phyloP scores from a whole-genome alignment of 2,888 invertebrate species.

The Rugalucina vietnamica region DNA sequence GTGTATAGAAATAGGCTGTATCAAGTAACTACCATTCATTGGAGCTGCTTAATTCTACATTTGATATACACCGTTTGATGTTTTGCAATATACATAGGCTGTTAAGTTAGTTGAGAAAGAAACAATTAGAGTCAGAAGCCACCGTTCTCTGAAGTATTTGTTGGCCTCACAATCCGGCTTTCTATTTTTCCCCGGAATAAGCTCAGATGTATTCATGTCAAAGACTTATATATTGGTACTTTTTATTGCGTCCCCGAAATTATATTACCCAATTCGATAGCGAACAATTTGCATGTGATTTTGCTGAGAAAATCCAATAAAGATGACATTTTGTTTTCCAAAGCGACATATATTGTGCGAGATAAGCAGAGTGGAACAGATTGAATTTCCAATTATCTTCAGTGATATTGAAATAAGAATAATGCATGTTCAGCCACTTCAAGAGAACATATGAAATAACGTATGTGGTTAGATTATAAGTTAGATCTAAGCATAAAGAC shows the following conservation, averaged over 20 bases:
- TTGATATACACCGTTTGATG: too few species aligned
- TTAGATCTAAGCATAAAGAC: too few species aligned
- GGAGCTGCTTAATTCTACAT: too few species aligned
- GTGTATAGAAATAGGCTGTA: too few species aligned
- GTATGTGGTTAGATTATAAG: too few species aligned
- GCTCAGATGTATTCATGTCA: neutral
- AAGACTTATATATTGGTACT: neutral
- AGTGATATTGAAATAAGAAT: constrained; percentile 27
- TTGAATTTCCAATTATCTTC: constrained; percentile 39
- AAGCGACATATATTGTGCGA: constrained; percentile 29
- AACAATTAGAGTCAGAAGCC: too few species aligned
- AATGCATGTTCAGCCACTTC: neutral
- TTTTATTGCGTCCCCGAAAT: neutral
- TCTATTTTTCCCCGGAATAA: too few species aligned
- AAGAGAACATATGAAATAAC: neutral
- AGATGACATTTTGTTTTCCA: constrained; percentile 33
- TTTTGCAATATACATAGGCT: too few species aligned
- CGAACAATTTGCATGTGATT: constrained; percentile 36
- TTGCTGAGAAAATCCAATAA: constrained; percentile 27
- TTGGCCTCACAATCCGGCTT: too few species aligned
- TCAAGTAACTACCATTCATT: too few species aligned
- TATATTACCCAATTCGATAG: neutral
- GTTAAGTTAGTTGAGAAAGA: too few species aligned
- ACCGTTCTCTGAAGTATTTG: too few species aligned
- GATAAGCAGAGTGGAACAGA: constrained; percentile 31